phyloP scores from a whole-genome alignment of 2,888 invertebrate species.

The Ophonus ardosiacus region DNA sequence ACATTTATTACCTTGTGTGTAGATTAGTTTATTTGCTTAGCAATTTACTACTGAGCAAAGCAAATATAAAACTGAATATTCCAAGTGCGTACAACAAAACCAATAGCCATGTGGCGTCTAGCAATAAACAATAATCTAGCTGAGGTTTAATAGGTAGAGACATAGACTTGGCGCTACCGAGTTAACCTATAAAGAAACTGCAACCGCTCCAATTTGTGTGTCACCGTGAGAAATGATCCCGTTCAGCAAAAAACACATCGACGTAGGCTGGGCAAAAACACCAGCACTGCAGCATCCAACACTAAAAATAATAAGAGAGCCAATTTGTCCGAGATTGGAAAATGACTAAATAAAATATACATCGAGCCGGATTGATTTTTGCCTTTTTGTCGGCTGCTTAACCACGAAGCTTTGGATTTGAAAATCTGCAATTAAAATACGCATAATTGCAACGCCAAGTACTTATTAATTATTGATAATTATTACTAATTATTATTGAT shows the following conservation, averaged over 20 bases:
- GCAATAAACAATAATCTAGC: slow-evolving; percentile 45
- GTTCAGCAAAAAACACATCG: slow-evolving; percentile 8
- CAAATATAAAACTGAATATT: slow-evolving; percentile 2
- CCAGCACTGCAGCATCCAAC: background rate
- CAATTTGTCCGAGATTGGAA: slow-evolving; percentile 33
- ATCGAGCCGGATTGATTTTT: background rate
- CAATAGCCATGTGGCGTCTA: background rate
- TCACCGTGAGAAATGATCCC: slow-evolving; percentile 41
- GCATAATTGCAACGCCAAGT: slow-evolving; percentile 28
- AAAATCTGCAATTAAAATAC: slow-evolving; percentile 38
- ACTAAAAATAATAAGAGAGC: slow-evolving; percentile 49
- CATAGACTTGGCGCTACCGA: slow-evolving; percentile 24
- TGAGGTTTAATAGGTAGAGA: slow-evolving; percentile 23
- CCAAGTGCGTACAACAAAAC: background rate
- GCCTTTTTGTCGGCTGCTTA: slow-evolving; percentile 18
- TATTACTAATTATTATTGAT: slow-evolving; percentile 33
- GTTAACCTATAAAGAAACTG: slow-evolving; percentile 15
- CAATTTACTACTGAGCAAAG: background rate
- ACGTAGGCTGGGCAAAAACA: slow-evolving; percentile 45
- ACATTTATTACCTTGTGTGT: background rate
- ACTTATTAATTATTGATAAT: slow-evolving; percentile 30
- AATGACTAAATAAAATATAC: slow-evolving; percentile 24
- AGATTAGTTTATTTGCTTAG: background rate
- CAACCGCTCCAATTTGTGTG: slow-evolving; percentile 32
- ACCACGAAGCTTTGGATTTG: slow-evolving; percentile 4